Conservation (phyloP, 2,888 invertebrate species). For the Hedychridium roseum region DNA sequence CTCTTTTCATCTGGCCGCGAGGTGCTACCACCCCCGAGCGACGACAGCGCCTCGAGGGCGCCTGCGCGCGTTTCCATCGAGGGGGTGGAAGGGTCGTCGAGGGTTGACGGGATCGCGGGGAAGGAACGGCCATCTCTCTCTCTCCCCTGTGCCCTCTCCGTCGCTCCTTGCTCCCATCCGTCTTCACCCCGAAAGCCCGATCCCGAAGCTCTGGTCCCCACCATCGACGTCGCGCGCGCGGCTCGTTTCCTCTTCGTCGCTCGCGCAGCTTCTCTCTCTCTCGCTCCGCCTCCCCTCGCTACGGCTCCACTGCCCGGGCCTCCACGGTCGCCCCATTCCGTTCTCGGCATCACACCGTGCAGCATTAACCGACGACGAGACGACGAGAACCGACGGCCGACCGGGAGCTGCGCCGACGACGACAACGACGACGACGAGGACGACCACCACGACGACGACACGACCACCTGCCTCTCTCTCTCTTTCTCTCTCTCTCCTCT, state of each 20-base stretch:
- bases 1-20: too few relatives aligned
- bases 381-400: conserved; percentile 20
- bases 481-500: conserved; percentile 5
- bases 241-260: too few relatives aligned
- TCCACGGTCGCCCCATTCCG: conserved; percentile 63
- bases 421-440: conserved; percentile 32
- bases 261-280: conserved; percentile 33
- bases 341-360: conserved; percentile 62
- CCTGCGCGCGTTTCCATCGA: conserved; percentile 33
- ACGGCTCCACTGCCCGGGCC: conserved; percentile 63
- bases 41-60: conserved; percentile 43
- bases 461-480: conserved; percentile 39
- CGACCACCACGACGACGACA: conserved; percentile 37
- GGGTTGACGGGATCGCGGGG: neutral
- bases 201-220: conserved; percentile 14
- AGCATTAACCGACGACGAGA: conserved; percentile 48
- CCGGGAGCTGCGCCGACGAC: conserved; percentile 17
- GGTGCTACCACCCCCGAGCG: conserved; percentile 37
- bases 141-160: conserved; percentile 27
- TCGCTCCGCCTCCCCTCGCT: conserved; percentile 52
- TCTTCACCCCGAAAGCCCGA: conserved; percentile 30
- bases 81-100: neutral
- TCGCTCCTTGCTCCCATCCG: conserved; percentile 27
- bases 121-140: neutral
- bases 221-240: conserved; percentile 8